A percentile compares a stretch with the other conserved stretches of the same genome.
These are phyloP conservation scores for Enteromius anoplus DNA, from an alignment of 2,797 vertebrate species.

Conservation along the genomic window DNA sequence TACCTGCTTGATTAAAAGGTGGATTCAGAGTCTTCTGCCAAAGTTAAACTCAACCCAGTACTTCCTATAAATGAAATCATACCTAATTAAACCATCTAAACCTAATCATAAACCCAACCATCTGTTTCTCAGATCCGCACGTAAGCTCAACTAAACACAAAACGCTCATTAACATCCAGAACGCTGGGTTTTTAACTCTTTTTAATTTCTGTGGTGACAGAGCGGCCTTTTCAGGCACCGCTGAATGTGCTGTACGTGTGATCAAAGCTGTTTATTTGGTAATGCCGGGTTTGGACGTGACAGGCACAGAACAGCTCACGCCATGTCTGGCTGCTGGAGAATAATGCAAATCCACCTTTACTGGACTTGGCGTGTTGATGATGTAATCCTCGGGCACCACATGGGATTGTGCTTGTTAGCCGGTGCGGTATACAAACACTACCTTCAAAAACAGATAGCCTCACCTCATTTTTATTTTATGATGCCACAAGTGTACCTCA, in stretches of 20 bases:
- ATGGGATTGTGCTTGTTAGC: background rate
- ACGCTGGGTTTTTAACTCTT: background rate
- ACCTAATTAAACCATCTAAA: conserved; percentile 23
- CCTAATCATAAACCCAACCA: conserved; percentile 37
- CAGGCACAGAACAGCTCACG: conserved; percentile 28
- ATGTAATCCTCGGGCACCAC: conserved; percentile 44
- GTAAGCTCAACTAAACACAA: conserved; percentile 17
- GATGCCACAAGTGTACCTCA: background rate
- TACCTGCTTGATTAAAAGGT: conserved; percentile 22
- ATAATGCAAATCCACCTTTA: conserved; percentile 1
- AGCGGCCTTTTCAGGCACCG: background rate
- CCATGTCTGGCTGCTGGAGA: background rate
- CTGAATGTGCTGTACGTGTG: conserved; percentile 1
- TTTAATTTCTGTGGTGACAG: conserved; percentile 12
- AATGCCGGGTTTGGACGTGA: conserved; percentile 11
- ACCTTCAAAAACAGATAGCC: background rate
- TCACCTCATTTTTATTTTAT: conserved; percentile 19
- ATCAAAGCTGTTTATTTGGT: conserved; percentile 17
- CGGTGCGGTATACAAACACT: background rate
- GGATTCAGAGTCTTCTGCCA: conserved; percentile 2
- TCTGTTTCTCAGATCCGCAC: conserved; percentile 18
- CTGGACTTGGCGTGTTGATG: conserved; percentile 41
- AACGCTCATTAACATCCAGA: conserved; percentile 5
- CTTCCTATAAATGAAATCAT: conserved; percentile 38
- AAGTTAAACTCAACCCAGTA: conserved; percentile 28